Base-by-base conservation (phyloP, 35 echinoderm and acorn worm species). In the Apostichopus parvimensis region DNA sequence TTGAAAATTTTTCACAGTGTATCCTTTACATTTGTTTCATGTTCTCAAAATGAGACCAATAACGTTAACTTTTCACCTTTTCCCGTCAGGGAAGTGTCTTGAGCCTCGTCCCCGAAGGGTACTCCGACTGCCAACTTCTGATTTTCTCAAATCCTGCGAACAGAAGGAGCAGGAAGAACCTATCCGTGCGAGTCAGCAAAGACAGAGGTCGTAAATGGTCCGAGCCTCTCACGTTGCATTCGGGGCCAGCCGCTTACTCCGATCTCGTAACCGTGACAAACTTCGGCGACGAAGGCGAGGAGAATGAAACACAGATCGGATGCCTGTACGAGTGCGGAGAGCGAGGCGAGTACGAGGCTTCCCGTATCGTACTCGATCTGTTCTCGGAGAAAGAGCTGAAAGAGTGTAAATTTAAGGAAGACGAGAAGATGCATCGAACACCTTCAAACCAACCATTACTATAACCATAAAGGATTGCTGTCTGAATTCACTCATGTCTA, bases 61-160 rank as follows among this genome's bases (percentile, higher is more conserved):
- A 11, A 11, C 18, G 6, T 14, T 11, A 68, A 11, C 64, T 82
- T 82, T 6, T 82, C 52, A n/a, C 14, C 88, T 54, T 80, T 61
- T 79, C 53, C 59, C 60, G 90, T 0, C 73, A 98, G 96, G 96
- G 92, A 13, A 98, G 96, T 79, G 79, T 98, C 56, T 53, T 98
- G 68, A 90, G 92, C 58, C 92, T 98, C 14, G 58, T 73, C 15
- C 79, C 90, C 1, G 92, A 90, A 20, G 54, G 79, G 9, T 55
- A 89, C 89, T 34, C 94, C 73, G 89, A 87, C 0, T 54, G 57
- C 9, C 22, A 72, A 54, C 93, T 95, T 87, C 78, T 94, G 10
- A 12, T 98, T 26, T 98, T 98, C 90, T 95, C 94, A 72, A 98
- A 98, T 87, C 96, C 96, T n/a, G 94, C 94, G 12, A 95, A 87